These are phyloP conservation scores for Listronotus bonariensis DNA, from an alignment of 1,140 invertebrate species.

Conservation along the genomic window DNA sequence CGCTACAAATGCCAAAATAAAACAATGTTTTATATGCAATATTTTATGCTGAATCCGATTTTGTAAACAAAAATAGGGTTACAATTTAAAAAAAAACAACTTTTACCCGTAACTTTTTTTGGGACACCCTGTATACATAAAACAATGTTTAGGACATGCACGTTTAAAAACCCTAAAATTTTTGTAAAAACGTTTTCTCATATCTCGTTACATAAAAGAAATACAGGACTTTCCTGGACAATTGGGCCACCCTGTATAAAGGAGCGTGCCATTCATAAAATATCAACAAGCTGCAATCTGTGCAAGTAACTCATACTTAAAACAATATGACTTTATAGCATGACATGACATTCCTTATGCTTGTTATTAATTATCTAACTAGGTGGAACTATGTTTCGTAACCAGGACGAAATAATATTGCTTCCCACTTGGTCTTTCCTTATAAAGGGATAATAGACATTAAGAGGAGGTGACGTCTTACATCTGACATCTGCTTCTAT, in stretches of 20 bases:
- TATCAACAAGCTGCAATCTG: conserved; percentile 2
- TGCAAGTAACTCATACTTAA: conserved; percentile 6
- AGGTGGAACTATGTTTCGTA: conserved; percentile 6
- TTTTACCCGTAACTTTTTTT: too few relatives aligned
- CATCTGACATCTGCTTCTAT: neutral
- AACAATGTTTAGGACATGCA: too few relatives aligned
- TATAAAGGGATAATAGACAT: conserved; percentile 6
- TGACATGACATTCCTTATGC: conserved; percentile 12
- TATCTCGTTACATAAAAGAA: too few relatives aligned
- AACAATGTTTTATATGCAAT: too few relatives aligned
- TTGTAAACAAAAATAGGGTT: too few relatives aligned
- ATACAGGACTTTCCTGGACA: too few relatives aligned
- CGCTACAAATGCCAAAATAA: too few relatives aligned
- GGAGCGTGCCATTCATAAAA: neutral
- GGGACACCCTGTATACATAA: too few relatives aligned
- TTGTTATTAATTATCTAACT: conserved; percentile 6
- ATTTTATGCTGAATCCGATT: too few relatives aligned
- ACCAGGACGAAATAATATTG: conserved; percentile 7
- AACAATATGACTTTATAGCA: conserved; percentile 11
- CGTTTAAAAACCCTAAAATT: too few relatives aligned
- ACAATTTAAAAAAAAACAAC: too few relatives aligned
- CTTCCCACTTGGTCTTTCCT: conserved; percentile 6
- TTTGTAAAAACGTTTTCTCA: too few relatives aligned
- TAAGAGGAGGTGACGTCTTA: conserved; percentile 5
- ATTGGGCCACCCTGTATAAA: neutral